These are phyloP conservation scores for Rana temporaria DNA, from an alignment of 2,113 vertebrate genomes.

Conservation along the genomic window DNA sequence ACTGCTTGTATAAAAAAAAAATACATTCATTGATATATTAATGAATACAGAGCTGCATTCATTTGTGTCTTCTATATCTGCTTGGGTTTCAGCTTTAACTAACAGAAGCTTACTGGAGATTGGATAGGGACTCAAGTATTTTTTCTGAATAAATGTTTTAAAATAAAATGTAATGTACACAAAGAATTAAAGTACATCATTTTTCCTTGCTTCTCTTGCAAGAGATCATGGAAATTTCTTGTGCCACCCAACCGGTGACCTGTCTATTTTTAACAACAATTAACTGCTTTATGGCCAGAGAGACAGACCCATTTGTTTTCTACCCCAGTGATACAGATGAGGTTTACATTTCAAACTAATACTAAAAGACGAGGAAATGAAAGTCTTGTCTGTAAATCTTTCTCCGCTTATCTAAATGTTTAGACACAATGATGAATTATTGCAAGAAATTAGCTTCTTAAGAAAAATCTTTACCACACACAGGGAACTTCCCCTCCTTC, in stretches of 20 bases:
- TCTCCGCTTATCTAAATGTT: constrained; percentile 51
- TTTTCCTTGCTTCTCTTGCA: too few species aligned
- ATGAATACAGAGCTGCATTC: too few species aligned
- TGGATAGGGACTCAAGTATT: too few species aligned
- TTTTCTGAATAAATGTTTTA: too few species aligned
- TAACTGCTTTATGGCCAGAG: constrained; percentile 20
- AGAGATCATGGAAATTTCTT: too few species aligned
- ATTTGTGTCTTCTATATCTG: too few species aligned
- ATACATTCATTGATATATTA: too few species aligned
- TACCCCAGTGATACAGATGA: constrained; percentile 5
- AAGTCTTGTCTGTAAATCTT: constrained; percentile 48
- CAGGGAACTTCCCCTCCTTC: constrained; percentile 37
- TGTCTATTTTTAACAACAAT: neutral
- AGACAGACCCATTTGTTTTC: constrained; percentile 15
- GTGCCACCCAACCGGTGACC: neutral
- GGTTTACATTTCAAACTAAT: constrained; percentile 20
- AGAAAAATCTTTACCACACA: constrained; percentile 26
- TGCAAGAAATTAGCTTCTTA: constrained; percentile 44
- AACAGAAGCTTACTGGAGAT: too few species aligned
- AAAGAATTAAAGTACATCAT: too few species aligned
- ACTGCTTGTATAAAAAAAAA: too few species aligned
- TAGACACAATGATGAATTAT: constrained; percentile 53
- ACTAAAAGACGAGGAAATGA: constrained; percentile 42
- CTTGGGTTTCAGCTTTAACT: too few species aligned
- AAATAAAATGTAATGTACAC: too few species aligned